phyloP scores from a whole-genome alignment of 2,888 invertebrate species.

The Plebejus melissa region DNA sequence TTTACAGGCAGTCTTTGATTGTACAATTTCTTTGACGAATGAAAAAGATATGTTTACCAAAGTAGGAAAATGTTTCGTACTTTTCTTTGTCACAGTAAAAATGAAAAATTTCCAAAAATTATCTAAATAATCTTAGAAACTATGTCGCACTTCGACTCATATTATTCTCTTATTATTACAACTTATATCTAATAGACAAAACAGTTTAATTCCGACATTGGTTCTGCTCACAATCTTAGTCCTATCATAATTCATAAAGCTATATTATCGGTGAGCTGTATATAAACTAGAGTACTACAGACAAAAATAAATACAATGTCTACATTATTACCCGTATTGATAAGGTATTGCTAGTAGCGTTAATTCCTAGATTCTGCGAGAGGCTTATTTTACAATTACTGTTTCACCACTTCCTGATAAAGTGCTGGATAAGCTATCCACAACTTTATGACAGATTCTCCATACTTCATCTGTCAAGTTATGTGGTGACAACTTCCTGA shows the following conservation, averaged over 20 bases:
- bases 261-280: constrained; percentile 37
- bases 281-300: constrained; percentile 20
- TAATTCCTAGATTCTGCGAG: not conserved
- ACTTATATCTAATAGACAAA: constrained; percentile 6
- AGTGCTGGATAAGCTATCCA: too few relatives aligned
- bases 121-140: not conserved
- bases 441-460: too few relatives aligned
- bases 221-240: constrained; percentile 25
- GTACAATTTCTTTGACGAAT: constrained; percentile 3
- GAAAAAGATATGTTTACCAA: not conserved
- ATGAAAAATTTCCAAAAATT: not conserved
- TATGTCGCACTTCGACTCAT: not conserved
- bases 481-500: too few relatives aligned
- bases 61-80: not conserved
- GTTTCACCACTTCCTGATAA: too few relatives aligned
- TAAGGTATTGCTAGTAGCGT: constrained; percentile 30
- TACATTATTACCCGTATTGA: constrained; percentile 39
- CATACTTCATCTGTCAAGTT: too few relatives aligned
- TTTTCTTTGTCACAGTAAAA: not conserved
- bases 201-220: not conserved
- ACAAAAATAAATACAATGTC: constrained; percentile 29
- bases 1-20: not conserved
- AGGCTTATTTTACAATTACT: not conserved
- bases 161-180: not conserved
- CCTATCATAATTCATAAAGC: constrained; percentile 37